Evolutionary conservation across 2,888 invertebrate species (phyloP), one percentile per base, ranked within the genome.

Genomic region (Phragmatobia fuliginosa): DNA sequence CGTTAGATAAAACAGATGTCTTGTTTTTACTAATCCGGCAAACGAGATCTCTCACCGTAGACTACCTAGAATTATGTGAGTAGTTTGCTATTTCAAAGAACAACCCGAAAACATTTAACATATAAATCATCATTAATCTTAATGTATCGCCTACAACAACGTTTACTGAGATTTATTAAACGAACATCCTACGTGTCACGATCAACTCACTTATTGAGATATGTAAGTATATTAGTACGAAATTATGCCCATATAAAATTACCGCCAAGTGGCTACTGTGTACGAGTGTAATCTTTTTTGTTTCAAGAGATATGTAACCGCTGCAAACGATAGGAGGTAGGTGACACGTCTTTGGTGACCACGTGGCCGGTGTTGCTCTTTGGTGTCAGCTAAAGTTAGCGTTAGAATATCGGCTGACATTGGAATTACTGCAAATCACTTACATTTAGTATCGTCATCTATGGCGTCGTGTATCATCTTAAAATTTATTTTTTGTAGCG

Each of bases 1-100:
- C 76, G 87, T 89, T 87, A 88, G 86, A 86, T 83, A 85, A 86
- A 92, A 81, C 93, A 93, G 90, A 92, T 92, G 92, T 87, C 65
- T 89, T 87, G 73, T 61, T 72, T 66, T 64, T 68, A 62, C 56
- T 80, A 86, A 88, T 89, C 87, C 80, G 85, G 83, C 77, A 82
- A 72, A 78, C 77, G 68, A 79, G 70, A 81, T 85, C 66, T 72
- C 52, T 67, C 70, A 73, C 71, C 70, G 68, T 78, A 80, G 75
- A 78, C 76, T 77, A 78, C 77, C 73, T 81, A 80, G 74, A 76
- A 65, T 32, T 66, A 32, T 49, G 31, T 63, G n/a, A 63, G 32
- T 52, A 33, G n/a, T 18, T 49, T 62, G 45, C 36, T 28, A 28
- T 58, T 58, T 18, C 41, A 62, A 64, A 66, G 70, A 73, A 72